Evolutionary conservation across 1,140 invertebrate species (phyloP).

Genomic region (Drosophila kepulauana): DNA sequence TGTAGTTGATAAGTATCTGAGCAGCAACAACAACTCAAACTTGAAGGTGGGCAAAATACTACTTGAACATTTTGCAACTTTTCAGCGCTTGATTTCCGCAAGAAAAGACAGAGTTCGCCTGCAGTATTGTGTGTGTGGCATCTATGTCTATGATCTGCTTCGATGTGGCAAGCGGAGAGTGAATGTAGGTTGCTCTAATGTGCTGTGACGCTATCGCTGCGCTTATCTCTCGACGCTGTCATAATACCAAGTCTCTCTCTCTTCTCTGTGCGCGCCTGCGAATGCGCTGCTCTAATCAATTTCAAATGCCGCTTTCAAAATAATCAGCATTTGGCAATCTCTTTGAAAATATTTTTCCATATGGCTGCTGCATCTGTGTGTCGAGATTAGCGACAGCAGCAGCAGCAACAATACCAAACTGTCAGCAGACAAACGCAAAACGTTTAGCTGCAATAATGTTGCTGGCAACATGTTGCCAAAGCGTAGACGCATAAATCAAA

Average conservation of each 20-base stretch:
- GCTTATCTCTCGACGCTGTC: slow-evolving; percentile 68
- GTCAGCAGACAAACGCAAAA: slow-evolving; percentile 25
- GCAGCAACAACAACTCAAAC: slow-evolving; percentile 8
- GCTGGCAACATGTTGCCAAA: slow-evolving; percentile 30
- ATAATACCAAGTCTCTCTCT: slow-evolving; percentile 46
- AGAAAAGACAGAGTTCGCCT: background rate
- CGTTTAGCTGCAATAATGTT: slow-evolving; percentile 18
- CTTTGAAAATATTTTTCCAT: slow-evolving; percentile 80
- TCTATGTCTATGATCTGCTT: slow-evolving; percentile 31
- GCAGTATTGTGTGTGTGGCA: slow-evolving; percentile 14
- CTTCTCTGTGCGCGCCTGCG: slow-evolving; percentile 1
- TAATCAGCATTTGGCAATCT: slow-evolving; percentile 80
- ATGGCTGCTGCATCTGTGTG: slow-evolving; percentile 70
- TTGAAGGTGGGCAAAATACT: slow-evolving; percentile 39
- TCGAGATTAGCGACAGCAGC: slow-evolving; percentile 51
- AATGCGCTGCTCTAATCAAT: slow-evolving; percentile 70
- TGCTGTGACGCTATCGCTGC: slow-evolving; percentile 55
- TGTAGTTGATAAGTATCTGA: slow-evolving; percentile 37
- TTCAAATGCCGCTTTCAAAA: slow-evolving; percentile 71
- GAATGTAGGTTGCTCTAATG: slow-evolving; percentile 58
- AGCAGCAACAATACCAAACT: slow-evolving; percentile 30
- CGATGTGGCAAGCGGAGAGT: slow-evolving; percentile 11
- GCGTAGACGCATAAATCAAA: slow-evolving; percentile 30
- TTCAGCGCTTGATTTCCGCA: slow-evolving; percentile 45
- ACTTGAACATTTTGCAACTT: slow-evolving; percentile 35